Base-by-base conservation (phyloP, 1,140 invertebrate species). In the Ditylenchus dipsaci region DNA sequence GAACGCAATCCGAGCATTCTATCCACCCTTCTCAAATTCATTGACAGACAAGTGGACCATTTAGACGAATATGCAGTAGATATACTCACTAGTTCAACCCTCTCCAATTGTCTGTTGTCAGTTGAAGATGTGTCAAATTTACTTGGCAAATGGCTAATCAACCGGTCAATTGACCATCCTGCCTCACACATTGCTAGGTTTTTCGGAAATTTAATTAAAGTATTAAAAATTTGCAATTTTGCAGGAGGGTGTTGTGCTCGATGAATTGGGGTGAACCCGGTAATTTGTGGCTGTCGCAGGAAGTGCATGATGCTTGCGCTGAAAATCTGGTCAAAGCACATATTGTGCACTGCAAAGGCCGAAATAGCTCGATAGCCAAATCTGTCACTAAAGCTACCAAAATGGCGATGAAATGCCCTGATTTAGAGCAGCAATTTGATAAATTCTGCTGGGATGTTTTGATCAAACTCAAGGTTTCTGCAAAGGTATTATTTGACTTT, bases 401-500 rank as follows among this genome's bases (percentile, higher is more conserved):
- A 42, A 15, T 76, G 15, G 70, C 67, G 1, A 27, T 61, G 1
- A 76, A 77, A 66, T 63, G 60, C n/a, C 72, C 74, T 11, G 74
- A 76, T 56, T 15, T 69, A 13, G 74, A 76, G 43, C 74, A 76
- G 49, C 42, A 75, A 11, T 76, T 76, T 58, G 74, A 76, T 47
- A 47, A 58, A 43, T 76, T 76, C 49, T 76, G 74, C 56, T 77
- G 72, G 72, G 67, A 77, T 60, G 58, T 77, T 29, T 38, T 76
- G 27, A 42, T 76, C 17, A 59, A 65, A 13, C 33, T 76, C 30
- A 76, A 76, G 49, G 72, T 74, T 38, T 33, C 61, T 26, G 60
- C 42, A 60, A 70, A 63, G 60, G 72, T 73, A 26, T 45, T 1
- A 38, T 49, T 38, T 63, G 38, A 3, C 15, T 69, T 17, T 56